These are phyloP conservation scores for Drosophila nikananu DNA, from an alignment of 1,140 invertebrate species.

Conservation along the genomic window DNA sequence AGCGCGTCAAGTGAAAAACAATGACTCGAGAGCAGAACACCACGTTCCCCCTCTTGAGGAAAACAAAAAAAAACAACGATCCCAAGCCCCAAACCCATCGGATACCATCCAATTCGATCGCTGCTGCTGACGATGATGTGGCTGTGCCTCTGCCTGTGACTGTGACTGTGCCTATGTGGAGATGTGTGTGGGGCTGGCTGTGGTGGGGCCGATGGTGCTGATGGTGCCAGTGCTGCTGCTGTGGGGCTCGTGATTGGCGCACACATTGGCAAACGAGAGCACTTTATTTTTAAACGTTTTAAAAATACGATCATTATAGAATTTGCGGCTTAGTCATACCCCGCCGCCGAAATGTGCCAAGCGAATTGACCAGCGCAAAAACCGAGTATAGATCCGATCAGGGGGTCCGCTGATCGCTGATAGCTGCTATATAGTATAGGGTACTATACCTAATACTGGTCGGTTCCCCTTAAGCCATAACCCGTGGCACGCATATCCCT, in stretches of 20 bases:
- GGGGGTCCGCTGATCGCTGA: conserved; percentile 6
- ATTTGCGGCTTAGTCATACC: conserved; percentile 79
- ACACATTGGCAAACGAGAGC: conserved; percentile 82
- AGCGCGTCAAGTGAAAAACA: conserved; percentile 44
- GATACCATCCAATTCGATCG: conserved; percentile 17
- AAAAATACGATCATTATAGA: conserved; percentile 80
- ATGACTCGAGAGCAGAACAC: conserved; percentile 27
- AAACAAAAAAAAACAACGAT: background rate
- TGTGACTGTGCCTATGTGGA: conserved; percentile 1
- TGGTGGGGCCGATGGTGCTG: conserved; percentile 13
- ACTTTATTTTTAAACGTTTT: conserved; percentile 83
- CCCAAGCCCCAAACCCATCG: conserved; percentile 12
- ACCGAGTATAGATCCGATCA: conserved; percentile 15
- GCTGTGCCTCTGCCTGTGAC: background rate
- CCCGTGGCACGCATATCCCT: conserved; percentile 20
- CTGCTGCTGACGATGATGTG: conserved; percentile 15
- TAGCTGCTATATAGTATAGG: background rate
- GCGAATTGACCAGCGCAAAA: conserved; percentile 64
- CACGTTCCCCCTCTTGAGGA: background rate
- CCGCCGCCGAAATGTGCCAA: conserved; percentile 56
- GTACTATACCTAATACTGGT: background rate
- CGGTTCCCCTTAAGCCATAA: conserved; percentile 33
- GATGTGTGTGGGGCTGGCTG: conserved; percentile 15
- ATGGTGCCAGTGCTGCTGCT: conserved; percentile 4
- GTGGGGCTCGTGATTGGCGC: conserved; percentile 76